Base-by-base conservation (phyloP, 2,797 vertebrate genomes). In the Ctenochaetus hawaiiensis region DNA sequence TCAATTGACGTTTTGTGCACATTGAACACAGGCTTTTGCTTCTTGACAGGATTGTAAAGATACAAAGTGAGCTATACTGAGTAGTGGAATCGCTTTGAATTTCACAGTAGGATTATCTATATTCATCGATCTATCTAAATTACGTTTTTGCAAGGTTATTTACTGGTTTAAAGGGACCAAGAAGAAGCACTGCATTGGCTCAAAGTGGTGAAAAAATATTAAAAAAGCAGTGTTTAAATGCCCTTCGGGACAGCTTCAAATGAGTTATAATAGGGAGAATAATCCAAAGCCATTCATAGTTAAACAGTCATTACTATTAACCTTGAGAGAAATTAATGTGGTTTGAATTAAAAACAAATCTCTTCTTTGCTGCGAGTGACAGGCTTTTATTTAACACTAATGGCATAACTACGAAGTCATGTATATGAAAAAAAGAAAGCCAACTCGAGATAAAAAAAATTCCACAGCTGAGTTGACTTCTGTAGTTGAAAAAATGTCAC, bases 261-360 rank as follows among this genome's bases (percentile, higher is more conserved):
- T 44, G 30, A 77, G 20, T 22, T 66, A 44, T 56, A 17, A 57
- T 22, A 11, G 1, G 5, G 18, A 34, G 5, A 75, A 67, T 66
- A 69, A 74, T 76, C 12, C 14, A 68, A 52, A 26, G 0, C 37
- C 67, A 70, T 53, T 7, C 54, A 73, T 75, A 14, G 13, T 73
- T 63, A 51, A 59, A 52, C 16, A 57, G 16, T 20, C 8, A 20
- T 67, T 18, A 63, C 82, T 66, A 60, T 63, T 45, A 71, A 39
- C 13, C 13, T 57, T 67, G 10, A 1, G 7, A 51, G 8, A 65
- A 51, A 84, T 72, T 8, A 62, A 23, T 45, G 4, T 0, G 0
- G 3, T 63, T 63, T 0, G 0, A 44, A 44, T 60, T 30, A 47
- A 72, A 75, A 20, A 17, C 23, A 43, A 59, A 41, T 62, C 11